phyloP scores from a whole-genome alignment of 2,797 vertebrate genomes.

The Hoplostethus atlanticus region DNA sequence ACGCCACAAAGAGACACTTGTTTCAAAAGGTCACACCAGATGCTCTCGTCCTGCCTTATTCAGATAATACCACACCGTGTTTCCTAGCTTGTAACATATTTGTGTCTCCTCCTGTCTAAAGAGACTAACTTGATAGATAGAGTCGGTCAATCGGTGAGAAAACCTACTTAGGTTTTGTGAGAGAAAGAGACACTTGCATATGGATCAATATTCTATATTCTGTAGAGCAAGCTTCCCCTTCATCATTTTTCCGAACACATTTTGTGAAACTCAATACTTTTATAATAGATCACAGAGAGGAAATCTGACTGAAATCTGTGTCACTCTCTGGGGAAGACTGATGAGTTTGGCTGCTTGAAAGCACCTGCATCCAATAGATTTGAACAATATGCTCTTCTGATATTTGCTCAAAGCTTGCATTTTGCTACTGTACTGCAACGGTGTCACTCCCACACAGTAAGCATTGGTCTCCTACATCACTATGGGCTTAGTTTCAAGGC shows the following conservation, averaged over 20 bases:
- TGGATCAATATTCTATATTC: constrained; percentile 5
- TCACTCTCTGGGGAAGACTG: constrained; percentile 62
- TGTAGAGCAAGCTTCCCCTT: constrained; percentile 7
- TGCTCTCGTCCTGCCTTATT: constrained; percentile 22
- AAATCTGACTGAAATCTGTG: constrained; percentile 53
- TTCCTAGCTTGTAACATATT: constrained; percentile 10
- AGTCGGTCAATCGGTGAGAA: too few species aligned
- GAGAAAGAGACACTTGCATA: too few species aligned
- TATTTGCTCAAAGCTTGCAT: neutral
- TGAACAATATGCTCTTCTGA: constrained; percentile 28
- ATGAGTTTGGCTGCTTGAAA: constrained; percentile 51
- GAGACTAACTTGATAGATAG: neutral
- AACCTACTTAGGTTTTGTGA: too few species aligned
- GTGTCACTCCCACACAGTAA: neutral
- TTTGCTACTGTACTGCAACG: neutral
- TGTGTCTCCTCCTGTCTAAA: constrained; percentile 10
- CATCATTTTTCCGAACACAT: constrained; percentile 35
- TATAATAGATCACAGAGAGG: constrained; percentile 47
- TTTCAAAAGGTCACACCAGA: constrained; percentile 25
- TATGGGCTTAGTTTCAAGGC: constrained; percentile 10
- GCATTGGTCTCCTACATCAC: neutral
- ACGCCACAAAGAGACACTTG: constrained; percentile 20
- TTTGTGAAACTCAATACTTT: constrained; percentile 22
- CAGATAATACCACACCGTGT: constrained; percentile 22
- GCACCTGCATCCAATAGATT: constrained; percentile 32